These are phyloP conservation scores for Andrena flavipes DNA, from an alignment of 2,888 invertebrate genomes.

Conservation along the genomic window DNA sequence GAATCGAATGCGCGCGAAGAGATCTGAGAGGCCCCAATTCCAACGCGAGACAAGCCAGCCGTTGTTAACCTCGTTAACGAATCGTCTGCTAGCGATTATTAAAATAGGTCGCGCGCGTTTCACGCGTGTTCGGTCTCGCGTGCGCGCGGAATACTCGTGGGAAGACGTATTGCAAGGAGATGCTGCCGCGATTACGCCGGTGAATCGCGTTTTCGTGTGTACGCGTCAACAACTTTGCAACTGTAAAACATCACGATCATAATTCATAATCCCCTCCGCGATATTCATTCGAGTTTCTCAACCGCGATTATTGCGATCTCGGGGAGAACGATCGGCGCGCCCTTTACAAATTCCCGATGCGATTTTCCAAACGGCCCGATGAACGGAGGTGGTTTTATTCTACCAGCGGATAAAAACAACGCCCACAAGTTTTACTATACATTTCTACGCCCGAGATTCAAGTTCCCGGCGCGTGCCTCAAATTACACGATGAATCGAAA, in stretches of 20 bases:
- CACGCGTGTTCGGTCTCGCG: slow-evolving; percentile 17
- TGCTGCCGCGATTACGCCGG: not conserved
- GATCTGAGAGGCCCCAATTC: slow-evolving; percentile 1
- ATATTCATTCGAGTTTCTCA: too few relatives aligned
- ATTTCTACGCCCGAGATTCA: slow-evolving; percentile 12
- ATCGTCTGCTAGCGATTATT: slow-evolving; percentile 24
- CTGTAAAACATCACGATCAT: not conserved
- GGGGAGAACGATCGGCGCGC: too few relatives aligned
- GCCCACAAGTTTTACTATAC: not conserved
- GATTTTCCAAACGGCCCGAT: not conserved
- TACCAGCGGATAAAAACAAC: slow-evolving; percentile 3
- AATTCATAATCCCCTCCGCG: not conserved
- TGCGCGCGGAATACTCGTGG: slow-evolving; percentile 36
- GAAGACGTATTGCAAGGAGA: slow-evolving; percentile 28
- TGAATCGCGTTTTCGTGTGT: not conserved
- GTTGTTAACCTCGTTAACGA: slow-evolving; percentile 53
- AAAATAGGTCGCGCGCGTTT: slow-evolving; percentile 36
- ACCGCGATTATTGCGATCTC: too few relatives aligned
- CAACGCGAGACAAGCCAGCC: slow-evolving; percentile 9
- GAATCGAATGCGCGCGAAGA: not conserved
- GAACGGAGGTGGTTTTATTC: not conserved
- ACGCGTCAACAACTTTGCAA: not conserved
- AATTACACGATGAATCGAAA: slow-evolving; percentile 48
- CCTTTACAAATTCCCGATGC: too few relatives aligned
- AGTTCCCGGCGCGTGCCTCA: slow-evolving; percentile 24